Conservation (phyloP, 2,113 vertebrate genomes). For the Cyanistes caeruleus region DNA sequence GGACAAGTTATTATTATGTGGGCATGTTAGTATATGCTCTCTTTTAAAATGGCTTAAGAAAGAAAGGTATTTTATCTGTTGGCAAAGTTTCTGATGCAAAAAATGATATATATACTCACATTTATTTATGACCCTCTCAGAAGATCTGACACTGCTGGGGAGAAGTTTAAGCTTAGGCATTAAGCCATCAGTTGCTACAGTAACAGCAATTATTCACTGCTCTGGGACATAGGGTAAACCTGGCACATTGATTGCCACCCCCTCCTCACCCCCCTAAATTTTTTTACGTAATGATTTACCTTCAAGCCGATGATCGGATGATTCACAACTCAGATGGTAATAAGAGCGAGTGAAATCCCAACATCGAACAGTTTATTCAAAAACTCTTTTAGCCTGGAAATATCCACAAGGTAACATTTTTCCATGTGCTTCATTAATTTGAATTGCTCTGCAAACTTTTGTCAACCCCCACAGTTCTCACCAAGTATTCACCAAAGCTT, state of each 20-base stretch:
- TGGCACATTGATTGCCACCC: not conserved
- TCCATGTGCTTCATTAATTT: not conserved
- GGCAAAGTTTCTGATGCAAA: not conserved
- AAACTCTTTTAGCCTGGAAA: not conserved
- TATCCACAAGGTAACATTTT: slow-evolving; percentile 30
- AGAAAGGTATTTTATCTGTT: slow-evolving; percentile 13
- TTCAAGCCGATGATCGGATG: not conserved
- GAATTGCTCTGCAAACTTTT: not conserved
- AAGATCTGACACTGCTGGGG: not conserved
- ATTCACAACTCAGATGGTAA: not conserved
- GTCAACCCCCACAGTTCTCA: slow-evolving; percentile 62
- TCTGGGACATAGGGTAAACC: not conserved
- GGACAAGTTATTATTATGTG: not conserved
- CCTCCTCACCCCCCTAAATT: not conserved
- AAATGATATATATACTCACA: not conserved
- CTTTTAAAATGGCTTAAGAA: not conserved
- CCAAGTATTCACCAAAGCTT: slow-evolving; percentile 20
- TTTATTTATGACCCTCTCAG: slow-evolving; percentile 7
- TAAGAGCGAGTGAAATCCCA: not conserved
- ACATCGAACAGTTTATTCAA: not conserved
- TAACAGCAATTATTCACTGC: slow-evolving; percentile 2
- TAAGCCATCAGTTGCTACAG: slow-evolving; percentile 20
- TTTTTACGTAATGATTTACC: slow-evolving; percentile 39
- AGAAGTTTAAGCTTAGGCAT: not conserved
- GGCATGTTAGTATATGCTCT: not conserved